A percentile compares a stretch with the other conserved stretches of the same genome.
phyloP scores from a whole-genome alignment of 2,888 invertebrate species.

The Plagodis dolabraria region DNA sequence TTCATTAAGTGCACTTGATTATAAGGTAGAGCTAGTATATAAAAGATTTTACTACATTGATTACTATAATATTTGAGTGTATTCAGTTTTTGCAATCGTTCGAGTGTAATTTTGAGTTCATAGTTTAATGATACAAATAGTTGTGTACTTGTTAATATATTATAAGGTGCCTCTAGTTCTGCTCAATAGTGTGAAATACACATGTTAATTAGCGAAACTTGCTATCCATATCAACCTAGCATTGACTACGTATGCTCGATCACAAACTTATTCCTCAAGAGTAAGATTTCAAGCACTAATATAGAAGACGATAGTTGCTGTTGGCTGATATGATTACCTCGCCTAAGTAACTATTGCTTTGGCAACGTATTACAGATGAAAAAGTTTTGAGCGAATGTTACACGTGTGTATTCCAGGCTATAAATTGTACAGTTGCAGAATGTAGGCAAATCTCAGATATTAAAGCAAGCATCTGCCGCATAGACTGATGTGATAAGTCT shows the following conservation, averaged over 20 bases:
- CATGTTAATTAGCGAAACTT: too few species aligned
- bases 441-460: background rate
- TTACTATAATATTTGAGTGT: slow-evolving; percentile 58
- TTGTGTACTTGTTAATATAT: slow-evolving; percentile 17
- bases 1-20: slow-evolving; percentile 80
- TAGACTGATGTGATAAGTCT: slow-evolving; percentile 14
- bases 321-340: too few species aligned
- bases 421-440: slow-evolving; percentile 4
- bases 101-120: slow-evolving; percentile 30
- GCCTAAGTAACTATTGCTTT: background rate
- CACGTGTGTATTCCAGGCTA: slow-evolving; percentile 2
- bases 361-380: background rate
- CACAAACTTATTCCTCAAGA: too few species aligned
- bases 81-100: slow-evolving; percentile 45
- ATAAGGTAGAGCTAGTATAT: slow-evolving; percentile 59
- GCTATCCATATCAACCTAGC: too few species aligned
- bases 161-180: slow-evolving; percentile 18
- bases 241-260: too few species aligned
- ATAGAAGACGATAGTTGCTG: too few species aligned
- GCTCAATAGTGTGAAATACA: slow-evolving; percentile 3
- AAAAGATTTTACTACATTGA: slow-evolving; percentile 50
- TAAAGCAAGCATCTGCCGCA: slow-evolving; percentile 2
- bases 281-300: too few species aligned
- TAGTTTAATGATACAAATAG: slow-evolving; percentile 22
- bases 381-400: background rate